These are phyloP conservation scores for Megaceryle torquata DNA, from an alignment of 2,113 vertebrate genomes.

Conservation along the genomic window DNA sequence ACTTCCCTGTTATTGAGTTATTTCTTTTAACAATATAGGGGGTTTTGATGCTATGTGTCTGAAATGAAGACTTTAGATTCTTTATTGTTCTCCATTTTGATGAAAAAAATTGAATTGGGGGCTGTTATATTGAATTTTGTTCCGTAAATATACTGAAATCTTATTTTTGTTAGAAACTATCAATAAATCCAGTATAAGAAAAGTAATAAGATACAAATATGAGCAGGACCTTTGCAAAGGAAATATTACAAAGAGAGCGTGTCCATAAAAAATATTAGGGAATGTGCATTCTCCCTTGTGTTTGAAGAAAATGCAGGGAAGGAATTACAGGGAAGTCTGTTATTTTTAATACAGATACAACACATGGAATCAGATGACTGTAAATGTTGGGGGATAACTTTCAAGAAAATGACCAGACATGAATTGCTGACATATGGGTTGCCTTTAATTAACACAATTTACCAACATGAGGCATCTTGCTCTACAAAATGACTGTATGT, in stretches of 20 bases:
- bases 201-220: slow-evolving; percentile 93
- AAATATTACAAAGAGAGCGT: slow-evolving; percentile 77
- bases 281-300: slow-evolving; percentile 62
- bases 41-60: slow-evolving; percentile 87
- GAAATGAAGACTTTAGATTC: slow-evolving; percentile 85
- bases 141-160: slow-evolving; percentile 97
- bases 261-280: slow-evolving; percentile 76
- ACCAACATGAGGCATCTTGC: not conserved
- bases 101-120: slow-evolving; percentile 96
- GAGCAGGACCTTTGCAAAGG: slow-evolving; percentile 84
- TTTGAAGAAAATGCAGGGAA: slow-evolving; percentile 61
- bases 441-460: not conserved
- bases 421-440: not conserved
- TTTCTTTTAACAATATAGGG: slow-evolving; percentile 90
- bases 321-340: slow-evolving; percentile 40
- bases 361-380: slow-evolving; percentile 38
- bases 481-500: not conserved
- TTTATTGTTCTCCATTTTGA: slow-evolving; percentile 98
- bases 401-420: not conserved
- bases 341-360: slow-evolving; percentile 64
- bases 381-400: not conserved
- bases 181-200: slow-evolving; percentile 95
- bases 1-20: slow-evolving; percentile 93
- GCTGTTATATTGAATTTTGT: slow-evolving; percentile 92
- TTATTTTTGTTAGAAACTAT: slow-evolving; percentile 98